Conservation (phyloP, 2,797 vertebrate genomes). For the Spondyliosoma cantharus region DNA sequence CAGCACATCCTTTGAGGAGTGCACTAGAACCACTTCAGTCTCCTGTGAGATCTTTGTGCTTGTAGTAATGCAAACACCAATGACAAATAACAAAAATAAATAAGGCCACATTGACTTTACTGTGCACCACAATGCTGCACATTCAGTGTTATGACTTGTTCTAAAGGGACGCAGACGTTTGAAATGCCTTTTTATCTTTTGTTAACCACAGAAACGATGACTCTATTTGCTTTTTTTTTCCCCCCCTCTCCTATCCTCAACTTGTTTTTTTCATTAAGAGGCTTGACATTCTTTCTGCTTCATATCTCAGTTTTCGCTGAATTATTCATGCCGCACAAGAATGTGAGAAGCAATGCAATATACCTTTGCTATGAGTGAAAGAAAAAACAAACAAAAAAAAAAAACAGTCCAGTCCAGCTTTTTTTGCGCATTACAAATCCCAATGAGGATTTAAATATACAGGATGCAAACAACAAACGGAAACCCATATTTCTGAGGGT, state of each 20-base stretch:
- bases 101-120: slow-evolving; percentile 68
- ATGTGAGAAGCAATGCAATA: slow-evolving; percentile 56
- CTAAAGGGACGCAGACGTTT: slow-evolving; percentile 30
- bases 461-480: slow-evolving; percentile 40
- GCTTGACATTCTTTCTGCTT: slow-evolving; percentile 73
- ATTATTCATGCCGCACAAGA: slow-evolving; percentile 74
- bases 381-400: not conserved
- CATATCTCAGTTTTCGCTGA: slow-evolving; percentile 66
- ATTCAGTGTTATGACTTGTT: slow-evolving; percentile 34
- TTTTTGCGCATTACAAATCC: slow-evolving; percentile 35
- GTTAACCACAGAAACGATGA: slow-evolving; percentile 38
- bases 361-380: slow-evolving; percentile 21
- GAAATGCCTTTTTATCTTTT: slow-evolving; percentile 46
- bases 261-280: slow-evolving; percentile 60
- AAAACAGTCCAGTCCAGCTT: slow-evolving; percentile 7
- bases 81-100: slow-evolving; percentile 50
- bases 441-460: slow-evolving; percentile 37
- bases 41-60: slow-evolving; percentile 54
- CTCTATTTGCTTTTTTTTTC: slow-evolving; percentile 38
- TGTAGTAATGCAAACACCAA: slow-evolving; percentile 35
- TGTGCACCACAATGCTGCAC: slow-evolving; percentile 40
- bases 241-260: slow-evolving; percentile 4
- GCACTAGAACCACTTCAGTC: not conserved
- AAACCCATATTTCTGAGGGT: slow-evolving; percentile 9
- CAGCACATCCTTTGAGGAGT: slow-evolving; percentile 18